Conservation (phyloP, 2,113 vertebrate species). For the Pluvialis apricaria region DNA sequence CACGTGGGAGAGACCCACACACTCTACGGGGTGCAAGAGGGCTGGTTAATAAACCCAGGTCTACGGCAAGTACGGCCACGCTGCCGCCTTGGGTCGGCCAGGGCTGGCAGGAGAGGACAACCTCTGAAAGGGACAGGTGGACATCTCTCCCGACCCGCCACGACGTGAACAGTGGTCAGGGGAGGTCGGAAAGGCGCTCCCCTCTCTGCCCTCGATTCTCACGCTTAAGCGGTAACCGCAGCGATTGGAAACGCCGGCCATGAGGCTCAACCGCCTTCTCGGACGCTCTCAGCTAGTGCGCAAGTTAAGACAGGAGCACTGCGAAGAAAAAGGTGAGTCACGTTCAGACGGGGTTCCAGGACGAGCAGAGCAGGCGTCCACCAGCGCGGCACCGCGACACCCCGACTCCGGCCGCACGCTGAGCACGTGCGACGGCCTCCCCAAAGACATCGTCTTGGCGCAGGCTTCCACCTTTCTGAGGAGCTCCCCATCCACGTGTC, state of each 20-base stretch:
- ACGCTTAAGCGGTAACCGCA: neutral
- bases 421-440: fast-evolving
- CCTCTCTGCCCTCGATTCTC: neutral
- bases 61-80: neutral
- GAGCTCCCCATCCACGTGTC: neutral
- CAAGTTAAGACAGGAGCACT: neutral
- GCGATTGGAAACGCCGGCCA: neutral
- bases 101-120: neutral
- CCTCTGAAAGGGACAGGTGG: neutral
- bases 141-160: fast-evolving
- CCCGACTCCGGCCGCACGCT: fast-evolving
- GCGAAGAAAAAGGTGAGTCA: neutral
- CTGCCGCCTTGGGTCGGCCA: neutral
- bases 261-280: neutral
- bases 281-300: neutral
- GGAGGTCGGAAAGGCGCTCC: neutral
- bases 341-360: neutral
- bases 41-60: neutral
- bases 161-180: fast-evolving
- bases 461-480: neutral
- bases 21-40: neutral
- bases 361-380: neutral
- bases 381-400: fast-evolving
- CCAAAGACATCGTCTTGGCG: neutral
- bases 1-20: fast-evolving